phyloP scores from a whole-genome alignment of 2,113 vertebrate genomes.

The Pedetes capensis region DNA sequence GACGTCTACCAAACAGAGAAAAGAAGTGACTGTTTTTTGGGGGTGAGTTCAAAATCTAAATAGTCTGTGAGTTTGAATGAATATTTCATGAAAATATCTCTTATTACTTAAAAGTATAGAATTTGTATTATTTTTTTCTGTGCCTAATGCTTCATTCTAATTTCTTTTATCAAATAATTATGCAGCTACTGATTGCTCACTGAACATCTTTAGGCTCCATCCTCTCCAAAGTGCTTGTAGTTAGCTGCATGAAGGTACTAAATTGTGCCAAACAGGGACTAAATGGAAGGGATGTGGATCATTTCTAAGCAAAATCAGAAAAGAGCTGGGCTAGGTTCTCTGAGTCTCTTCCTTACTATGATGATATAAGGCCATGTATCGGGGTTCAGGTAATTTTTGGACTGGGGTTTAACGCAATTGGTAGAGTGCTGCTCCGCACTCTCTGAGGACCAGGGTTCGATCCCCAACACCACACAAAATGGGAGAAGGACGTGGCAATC shows the following conservation, averaged over 20 bases:
- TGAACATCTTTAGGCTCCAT: fast-evolving
- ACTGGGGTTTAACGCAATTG: too few relatives aligned
- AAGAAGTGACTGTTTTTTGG: not conserved
- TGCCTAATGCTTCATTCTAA: not conserved
- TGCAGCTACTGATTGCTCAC: not conserved
- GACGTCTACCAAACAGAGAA: not conserved
- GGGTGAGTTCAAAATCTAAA: not conserved
- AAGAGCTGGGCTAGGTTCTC: not conserved
- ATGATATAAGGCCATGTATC: not conserved
- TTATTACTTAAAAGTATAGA: not conserved
- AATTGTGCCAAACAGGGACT: not conserved
- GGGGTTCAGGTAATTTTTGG: not conserved
- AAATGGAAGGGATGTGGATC: not conserved
- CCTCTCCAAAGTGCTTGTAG: not conserved
- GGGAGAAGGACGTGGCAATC: too few relatives aligned
- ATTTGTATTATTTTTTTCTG: not conserved
- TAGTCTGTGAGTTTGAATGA: not conserved
- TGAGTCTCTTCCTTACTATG: fast-evolving
- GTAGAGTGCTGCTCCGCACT: too few relatives aligned
- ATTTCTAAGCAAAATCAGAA: not conserved
- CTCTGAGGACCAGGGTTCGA: too few relatives aligned
- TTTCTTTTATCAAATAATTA: not conserved
- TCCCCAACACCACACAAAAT: too few relatives aligned
- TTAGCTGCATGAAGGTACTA: fast-evolving
- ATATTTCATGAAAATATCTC: not conserved